phyloP scores from a whole-genome alignment of 2,888 invertebrate genomes.

The Lochmaea capreae region DNA sequence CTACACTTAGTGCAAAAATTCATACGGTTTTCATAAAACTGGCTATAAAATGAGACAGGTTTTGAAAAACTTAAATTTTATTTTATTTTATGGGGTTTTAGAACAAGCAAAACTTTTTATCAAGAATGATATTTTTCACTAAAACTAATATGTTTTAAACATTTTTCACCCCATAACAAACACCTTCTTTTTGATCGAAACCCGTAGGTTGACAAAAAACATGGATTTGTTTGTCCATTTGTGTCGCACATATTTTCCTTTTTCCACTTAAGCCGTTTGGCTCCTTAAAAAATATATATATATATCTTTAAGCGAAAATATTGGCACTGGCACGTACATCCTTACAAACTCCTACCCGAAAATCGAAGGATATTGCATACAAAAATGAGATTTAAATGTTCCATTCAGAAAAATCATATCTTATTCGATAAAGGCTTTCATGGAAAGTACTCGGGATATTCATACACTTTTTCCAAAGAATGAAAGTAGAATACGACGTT shows the following conservation, averaged over 20 bases:
- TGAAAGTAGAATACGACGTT: slow-evolving; percentile 32
- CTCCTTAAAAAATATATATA: neutral
- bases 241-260: neutral
- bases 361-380: slow-evolving; percentile 46
- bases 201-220: slow-evolving; percentile 15
- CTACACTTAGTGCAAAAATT: too few species aligned
- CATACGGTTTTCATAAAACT: too few species aligned
- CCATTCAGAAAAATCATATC: slow-evolving; percentile 49
- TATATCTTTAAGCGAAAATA: neutral
- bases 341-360: slow-evolving; percentile 37
- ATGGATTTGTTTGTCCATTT: slow-evolving; percentile 8
- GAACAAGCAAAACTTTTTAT: too few species aligned
- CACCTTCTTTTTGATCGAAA: neutral
- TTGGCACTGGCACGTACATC: neutral
- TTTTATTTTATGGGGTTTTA: too few species aligned
- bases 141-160: neutral
- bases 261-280: neutral
- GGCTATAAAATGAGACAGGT: too few species aligned
- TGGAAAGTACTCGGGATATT: slow-evolving; percentile 46
- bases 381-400: slow-evolving; percentile 51
- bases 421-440: slow-evolving; percentile 51
- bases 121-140: neutral
- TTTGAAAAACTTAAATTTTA: too few species aligned
- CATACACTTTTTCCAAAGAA: slow-evolving; percentile 42
- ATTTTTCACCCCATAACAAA: neutral